Evolutionary conservation across 2,888 invertebrate genomes (phyloP), one percentile per base, ranked within the genome.

Genomic region (Rhamnusium bicolor): DNA sequence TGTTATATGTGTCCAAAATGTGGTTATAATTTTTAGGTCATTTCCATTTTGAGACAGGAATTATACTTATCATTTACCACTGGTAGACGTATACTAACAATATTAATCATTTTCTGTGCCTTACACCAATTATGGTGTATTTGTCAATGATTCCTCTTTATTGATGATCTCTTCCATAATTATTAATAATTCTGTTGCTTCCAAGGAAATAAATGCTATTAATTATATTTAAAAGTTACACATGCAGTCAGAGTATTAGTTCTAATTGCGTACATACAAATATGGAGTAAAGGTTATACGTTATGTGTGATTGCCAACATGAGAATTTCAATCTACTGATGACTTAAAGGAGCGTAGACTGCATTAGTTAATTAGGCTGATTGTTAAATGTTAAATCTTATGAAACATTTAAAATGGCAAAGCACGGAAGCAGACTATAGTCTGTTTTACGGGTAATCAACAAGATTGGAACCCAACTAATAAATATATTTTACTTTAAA

Each of bases 91-190:
- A 24, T 5, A 19, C 16, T 61, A 16, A 61, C 16, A 14, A 24
- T 29, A 58, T 29, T 58, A 58, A 16, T 58, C 6, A 58, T 58
- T 58, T 58, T 24, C 6, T 58, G 10, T 18, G 40, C 40, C n/a
- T 12, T 46, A n/a, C 19, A 40, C 40, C 10, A 47, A 49, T 49
- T 49, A 49, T 6, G 16, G 24, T 3, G 49, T 16, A 27, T 49
- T n/a, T 63, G 49, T 63, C 62, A 47, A 47, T 19, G 24, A 24
- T 27, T 49, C 61, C n/a, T 46, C 27, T 63, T 63, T 63, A 27
- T 49, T 47, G 24, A n/a, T 16, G 14, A 29, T 58, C 47, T 46
- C 46, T 27, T 63, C 61, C 46, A 10, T 1, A 40, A 46, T 21
- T 21, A 46, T 61, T 61, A 61, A 21, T 46, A 19, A 61, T 46